These are phyloP conservation scores for Megalopta genalis DNA, from an alignment of 1,140 invertebrate species.

Conservation along the genomic window DNA sequence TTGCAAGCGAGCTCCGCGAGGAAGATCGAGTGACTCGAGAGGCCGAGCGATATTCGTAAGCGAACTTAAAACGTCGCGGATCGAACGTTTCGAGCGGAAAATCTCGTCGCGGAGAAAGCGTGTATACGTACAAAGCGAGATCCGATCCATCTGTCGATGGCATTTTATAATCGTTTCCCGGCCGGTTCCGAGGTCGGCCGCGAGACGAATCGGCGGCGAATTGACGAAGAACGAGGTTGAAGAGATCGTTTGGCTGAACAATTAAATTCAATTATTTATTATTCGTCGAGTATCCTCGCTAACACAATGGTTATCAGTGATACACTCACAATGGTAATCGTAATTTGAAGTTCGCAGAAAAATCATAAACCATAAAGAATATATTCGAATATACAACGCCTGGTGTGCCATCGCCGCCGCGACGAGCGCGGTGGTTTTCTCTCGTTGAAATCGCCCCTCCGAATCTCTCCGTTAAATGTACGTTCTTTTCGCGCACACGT, in stretches of 20 bases:
- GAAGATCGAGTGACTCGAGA: no score
- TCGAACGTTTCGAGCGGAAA: no score
- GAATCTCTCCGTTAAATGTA: constrained; percentile 16
- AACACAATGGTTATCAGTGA: constrained; percentile 71
- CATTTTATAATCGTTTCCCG: no score
- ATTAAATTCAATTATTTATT: constrained; percentile 76
- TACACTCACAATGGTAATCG: constrained; percentile 70
- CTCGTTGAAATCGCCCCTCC: constrained; percentile 25
- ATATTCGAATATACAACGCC: constrained; percentile 38
- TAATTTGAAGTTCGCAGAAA: constrained; percentile 67
- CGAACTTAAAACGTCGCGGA: no score
- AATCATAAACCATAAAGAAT: constrained; percentile 66
- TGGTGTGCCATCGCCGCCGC: background rate
- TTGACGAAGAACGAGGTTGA: constrained; percentile 4
- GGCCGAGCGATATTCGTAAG: no score
- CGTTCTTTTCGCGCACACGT: constrained; percentile 26
- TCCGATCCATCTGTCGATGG: no score
- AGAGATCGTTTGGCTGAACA: constrained; percentile 57
- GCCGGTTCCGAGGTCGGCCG: no score
- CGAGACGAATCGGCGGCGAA: background rate
- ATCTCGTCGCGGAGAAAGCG: no score
- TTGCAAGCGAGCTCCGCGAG: no score
- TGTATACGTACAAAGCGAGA: no score
- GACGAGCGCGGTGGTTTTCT: constrained; percentile 1
- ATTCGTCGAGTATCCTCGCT: constrained; percentile 66